Conservation (phyloP, 2,113 vertebrate species). For the Chroicocephalus ridibundus region DNA sequence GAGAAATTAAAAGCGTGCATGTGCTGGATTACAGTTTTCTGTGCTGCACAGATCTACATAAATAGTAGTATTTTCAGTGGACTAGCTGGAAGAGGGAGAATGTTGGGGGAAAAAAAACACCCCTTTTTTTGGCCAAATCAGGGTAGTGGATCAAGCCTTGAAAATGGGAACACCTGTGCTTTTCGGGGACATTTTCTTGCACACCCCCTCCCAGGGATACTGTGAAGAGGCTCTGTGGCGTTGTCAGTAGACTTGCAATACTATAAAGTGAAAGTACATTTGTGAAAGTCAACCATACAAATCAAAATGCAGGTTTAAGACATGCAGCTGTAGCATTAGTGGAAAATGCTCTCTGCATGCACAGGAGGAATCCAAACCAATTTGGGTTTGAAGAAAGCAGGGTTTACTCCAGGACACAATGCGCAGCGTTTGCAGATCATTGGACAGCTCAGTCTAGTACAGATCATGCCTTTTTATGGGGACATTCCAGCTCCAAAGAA, state of each 20-base stretch:
- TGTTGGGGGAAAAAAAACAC: rapidly evolving
- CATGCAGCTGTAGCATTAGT: not conserved
- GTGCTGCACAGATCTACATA: not conserved
- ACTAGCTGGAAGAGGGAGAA: not conserved
- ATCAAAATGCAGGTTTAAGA: not conserved
- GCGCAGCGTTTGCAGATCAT: conserved; percentile 35
- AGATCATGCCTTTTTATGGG: conserved; percentile 78
- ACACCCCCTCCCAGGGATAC: not conserved
- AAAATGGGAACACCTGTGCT: not conserved
- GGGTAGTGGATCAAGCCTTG: not conserved
- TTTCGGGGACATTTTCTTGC: not conserved
- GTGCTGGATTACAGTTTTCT: not conserved
- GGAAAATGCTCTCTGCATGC: conserved; percentile 22
- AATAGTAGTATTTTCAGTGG: not conserved
- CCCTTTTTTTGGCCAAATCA: not conserved
- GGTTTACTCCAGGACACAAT: conserved; percentile 63
- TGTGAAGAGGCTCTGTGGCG: not conserved
- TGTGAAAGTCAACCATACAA: not conserved
- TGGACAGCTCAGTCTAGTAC: conserved; percentile 35
- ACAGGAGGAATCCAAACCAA: conserved; percentile 46
- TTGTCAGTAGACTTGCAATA: not conserved
- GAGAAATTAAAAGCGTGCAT: not conserved
- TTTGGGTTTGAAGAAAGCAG: conserved; percentile 59
- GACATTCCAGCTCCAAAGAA: conserved; percentile 74
- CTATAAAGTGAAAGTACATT: not conserved